Evolutionary conservation across 2,888 invertebrate genomes (phyloP), one percentile per base, ranked within the genome.

Genomic region (Rotaria macrura): DNA sequence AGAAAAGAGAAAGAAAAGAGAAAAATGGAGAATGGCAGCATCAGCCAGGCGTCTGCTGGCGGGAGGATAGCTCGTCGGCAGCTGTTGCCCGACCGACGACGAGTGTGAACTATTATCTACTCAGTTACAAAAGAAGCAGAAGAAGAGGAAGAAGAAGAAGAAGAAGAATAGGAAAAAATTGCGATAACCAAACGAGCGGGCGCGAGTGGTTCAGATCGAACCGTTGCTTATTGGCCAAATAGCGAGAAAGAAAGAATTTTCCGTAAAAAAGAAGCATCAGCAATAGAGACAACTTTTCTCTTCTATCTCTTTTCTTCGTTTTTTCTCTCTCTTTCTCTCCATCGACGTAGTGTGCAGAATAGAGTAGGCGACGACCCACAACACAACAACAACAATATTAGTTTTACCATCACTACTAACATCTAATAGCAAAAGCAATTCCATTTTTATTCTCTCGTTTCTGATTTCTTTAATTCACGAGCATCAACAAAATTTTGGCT

Each of bases 51-150:
- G 55, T 57, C 55, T 57, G 14, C 55, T n/a, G 55, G 29, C 29
- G 29, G 9, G n/a, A n/a, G 55, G 55, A 57, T 57, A 57, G 55
- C 55, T 57, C 55, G 55, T 25, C 55, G 55, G 55, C 55, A 57
- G 55, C 55, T 57, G 55, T 57, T 57, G 29, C 55, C 55, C 55
- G 55, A 57, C 55, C 55, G 29, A 57, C 55, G 55, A 57, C n/a
- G 55, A 57, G 55, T 57, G 55, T 57, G 55, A 57, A 57, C 55
- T 57, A 57, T 57, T 57, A 57, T 57, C 55, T n/a, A 57, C 55
- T 57, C 55, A 29, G 20, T 57, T 57, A 57, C 55, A 25, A 57
- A n/a, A 57, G 29, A 55, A 55, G n/a, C 6, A 55, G 7, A 55
- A 55, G 17, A 49, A 17, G 17, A 49, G 14, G 17, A 49, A 43